phyloP scores from a whole-genome alignment of 1,140 invertebrate species.

The Drosophila nigrodunni region DNA sequence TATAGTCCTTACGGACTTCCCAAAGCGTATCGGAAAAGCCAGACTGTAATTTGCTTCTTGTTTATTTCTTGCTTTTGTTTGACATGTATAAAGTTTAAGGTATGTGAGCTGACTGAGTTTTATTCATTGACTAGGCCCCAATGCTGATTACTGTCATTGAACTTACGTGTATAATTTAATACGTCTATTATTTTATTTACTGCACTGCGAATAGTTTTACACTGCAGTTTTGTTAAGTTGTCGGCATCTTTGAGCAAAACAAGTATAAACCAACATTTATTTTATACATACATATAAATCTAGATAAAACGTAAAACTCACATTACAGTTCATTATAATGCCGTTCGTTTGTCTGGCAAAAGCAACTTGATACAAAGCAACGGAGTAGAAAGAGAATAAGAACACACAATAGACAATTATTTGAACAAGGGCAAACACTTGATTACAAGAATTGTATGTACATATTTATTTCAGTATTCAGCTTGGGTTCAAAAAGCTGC shows the following conservation, averaged over 20 bases:
- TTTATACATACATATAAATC: background rate
- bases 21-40: too few species aligned
- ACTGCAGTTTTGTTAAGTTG: slow-evolving; percentile 36
- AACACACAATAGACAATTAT: slow-evolving; percentile 61
- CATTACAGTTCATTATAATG: slow-evolving; percentile 2
- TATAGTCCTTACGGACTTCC: too few species aligned
- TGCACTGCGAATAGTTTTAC: slow-evolving; percentile 40
- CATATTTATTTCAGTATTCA: slow-evolving; percentile 35
- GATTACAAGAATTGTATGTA: slow-evolving; percentile 15
- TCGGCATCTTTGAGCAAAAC: slow-evolving; percentile 25
- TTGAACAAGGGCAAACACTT: slow-evolving; percentile 34
- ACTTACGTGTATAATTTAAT: slow-evolving; percentile 52
- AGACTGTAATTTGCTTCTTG: too few species aligned
- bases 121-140: too few species aligned
- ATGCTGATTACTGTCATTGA: slow-evolving; percentile 43
- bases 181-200: slow-evolving; percentile 22
- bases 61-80: too few species aligned
- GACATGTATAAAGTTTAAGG: too few species aligned
- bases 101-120: too few species aligned
- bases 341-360: slow-evolving; percentile 43
- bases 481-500: slow-evolving; percentile 66
- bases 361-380: slow-evolving; percentile 58
- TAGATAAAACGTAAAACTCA: background rate
- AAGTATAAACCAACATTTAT: too few species aligned
- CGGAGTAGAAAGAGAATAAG: slow-evolving; percentile 46